Base-by-base conservation (phyloP, 2,113 vertebrate genomes). In the Myiozetetes cayanensis region DNA sequence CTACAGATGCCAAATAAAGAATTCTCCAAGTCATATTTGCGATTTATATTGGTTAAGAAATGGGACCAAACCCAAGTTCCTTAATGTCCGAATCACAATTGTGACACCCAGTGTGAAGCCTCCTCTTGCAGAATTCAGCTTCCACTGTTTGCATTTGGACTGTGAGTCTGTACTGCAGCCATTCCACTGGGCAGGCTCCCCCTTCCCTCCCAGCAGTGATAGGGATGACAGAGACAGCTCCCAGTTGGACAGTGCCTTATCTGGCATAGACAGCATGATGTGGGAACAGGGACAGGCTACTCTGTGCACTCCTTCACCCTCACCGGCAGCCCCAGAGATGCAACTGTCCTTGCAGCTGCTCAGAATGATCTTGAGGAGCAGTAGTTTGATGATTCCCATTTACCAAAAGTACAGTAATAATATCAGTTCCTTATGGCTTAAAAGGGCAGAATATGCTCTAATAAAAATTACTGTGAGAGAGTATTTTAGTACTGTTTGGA, bases 381-480 rank as follows among this genome's bases (percentile, higher is more conserved):
- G 25, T 5, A 68, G 53, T 76, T 89, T 71, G 87, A 91, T 44
- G 70, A 78, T 47, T 84, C 59, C 52, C 65, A 76, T 79, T 83
- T 83, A 88, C 49, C 50, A 93, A 74, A 96, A 82, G 52, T 85
- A 91, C 71, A 73, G 52, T 66, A 77, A 88, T 83, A 86, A 55
- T 43, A 79, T 37, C 72, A 88, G 63, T 56, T 92, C 76, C 68
- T 90, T 79, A 94, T 84, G 76, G 81, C 55, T 89, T 94, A 41
- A 92, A 88, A 92, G 79, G 76, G 88, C 86, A 92, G 72, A 76
- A 86, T 19, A 39, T 8, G 33, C 30, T 75, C 46, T 50, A 90
- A 93, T 90, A 88, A 90, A 94, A 92, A 74, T 16, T 4, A 89
- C 39, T 47, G 22, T 8, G 14, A 89, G 35, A 59, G 16, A 84